Conservation (phyloP, 2,888 invertebrate genomes). For the Eupithecia inturbata region DNA sequence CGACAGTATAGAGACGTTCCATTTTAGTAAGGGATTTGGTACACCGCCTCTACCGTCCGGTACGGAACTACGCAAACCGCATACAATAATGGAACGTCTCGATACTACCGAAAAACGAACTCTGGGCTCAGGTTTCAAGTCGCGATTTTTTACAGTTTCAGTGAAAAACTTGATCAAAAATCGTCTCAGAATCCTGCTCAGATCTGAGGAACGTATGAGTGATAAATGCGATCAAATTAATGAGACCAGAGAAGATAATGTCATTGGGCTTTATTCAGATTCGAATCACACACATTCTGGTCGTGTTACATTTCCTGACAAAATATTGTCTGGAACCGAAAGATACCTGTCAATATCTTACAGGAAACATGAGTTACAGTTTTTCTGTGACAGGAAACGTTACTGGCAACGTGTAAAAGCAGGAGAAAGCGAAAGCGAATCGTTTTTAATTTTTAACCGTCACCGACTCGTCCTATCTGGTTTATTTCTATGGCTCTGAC, state of each 20-base stretch:
- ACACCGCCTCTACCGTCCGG: neutral
- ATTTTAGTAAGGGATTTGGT: neutral
- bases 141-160: neutral
- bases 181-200: neutral
- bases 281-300: neutral
- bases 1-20: neutral
- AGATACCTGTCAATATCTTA: neutral
- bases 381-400: neutral
- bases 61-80: neutral
- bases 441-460: constrained; percentile 55
- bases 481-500: constrained; percentile 52
- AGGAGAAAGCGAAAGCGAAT: constrained; percentile 61
- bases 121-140: neutral
- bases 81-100: neutral
- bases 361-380: neutral
- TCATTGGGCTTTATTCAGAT: neutral
- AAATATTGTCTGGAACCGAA: neutral
- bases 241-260: neutral
- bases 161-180: neutral
- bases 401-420: constrained; percentile 31
- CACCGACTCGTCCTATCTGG: constrained; percentile 62
- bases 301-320: neutral
- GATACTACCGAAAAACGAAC: neutral
- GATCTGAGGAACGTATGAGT: neutral
- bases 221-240: neutral